Conservation (phyloP, 2,113 vertebrate genomes). For the Osmerus eperlanus region DNA sequence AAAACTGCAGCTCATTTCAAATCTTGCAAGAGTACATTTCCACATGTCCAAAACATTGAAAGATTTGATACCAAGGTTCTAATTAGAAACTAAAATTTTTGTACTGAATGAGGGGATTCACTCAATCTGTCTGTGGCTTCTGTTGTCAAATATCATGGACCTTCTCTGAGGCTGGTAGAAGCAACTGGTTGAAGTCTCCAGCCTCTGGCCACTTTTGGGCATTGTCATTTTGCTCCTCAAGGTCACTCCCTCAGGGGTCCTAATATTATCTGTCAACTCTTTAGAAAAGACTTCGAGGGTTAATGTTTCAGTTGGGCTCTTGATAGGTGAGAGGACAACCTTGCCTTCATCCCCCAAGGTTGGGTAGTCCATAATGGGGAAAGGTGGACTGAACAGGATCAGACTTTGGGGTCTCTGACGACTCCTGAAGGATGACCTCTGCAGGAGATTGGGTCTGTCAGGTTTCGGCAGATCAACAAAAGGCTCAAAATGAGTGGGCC, state of each 20-base stretch:
- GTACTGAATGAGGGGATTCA: conserved; percentile 50
- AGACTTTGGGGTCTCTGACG: conserved; percentile 94
- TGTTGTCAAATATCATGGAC: conserved; percentile 94
- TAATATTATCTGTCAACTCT: conserved; percentile 76
- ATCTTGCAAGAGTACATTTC: neutral
- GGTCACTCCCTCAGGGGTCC: conserved; percentile 76
- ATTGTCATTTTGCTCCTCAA: conserved; percentile 96
- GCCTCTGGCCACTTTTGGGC: conserved; percentile 95
- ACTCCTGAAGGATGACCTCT: conserved; percentile 87
- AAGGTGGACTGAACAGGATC: conserved; percentile 95
- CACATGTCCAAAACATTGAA: neutral
- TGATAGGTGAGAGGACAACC: conserved; percentile 82
- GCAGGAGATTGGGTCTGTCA: conserved; percentile 76
- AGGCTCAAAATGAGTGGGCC: conserved; percentile 80
- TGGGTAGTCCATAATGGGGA: conserved; percentile 94
- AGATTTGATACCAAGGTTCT: neutral
- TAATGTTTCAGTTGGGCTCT: conserved; percentile 77
- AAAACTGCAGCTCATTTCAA: neutral
- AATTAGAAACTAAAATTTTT: too few relatives aligned
- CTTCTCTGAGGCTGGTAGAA: conserved; percentile 97
- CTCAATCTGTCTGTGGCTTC: conserved; percentile 91
- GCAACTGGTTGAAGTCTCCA: conserved; percentile 97
- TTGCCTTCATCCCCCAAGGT: conserved; percentile 80
- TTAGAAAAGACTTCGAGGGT: conserved; percentile 73
- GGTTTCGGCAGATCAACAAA: conserved; percentile 83